phyloP scores from a whole-genome alignment of 1,140 invertebrate species.

The Aphis craccivora region DNA sequence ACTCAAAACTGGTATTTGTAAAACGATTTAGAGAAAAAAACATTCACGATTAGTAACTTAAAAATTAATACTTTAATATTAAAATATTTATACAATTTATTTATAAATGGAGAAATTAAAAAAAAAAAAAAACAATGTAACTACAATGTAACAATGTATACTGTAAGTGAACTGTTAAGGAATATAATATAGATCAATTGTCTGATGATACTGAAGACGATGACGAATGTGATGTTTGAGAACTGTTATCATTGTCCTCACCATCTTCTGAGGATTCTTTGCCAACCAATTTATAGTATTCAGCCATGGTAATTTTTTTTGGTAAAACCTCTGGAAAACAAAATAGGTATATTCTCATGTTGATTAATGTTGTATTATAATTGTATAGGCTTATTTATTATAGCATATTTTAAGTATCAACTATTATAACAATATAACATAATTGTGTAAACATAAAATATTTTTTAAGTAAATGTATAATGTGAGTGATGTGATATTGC shows the following conservation, averaged over 20 bases:
- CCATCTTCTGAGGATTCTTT: slow-evolving; percentile 53
- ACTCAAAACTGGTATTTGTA: slow-evolving; percentile 72
- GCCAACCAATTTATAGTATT: slow-evolving; percentile 52
- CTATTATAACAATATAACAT: too few species aligned
- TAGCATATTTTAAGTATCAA: too few species aligned
- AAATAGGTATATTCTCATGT: not conserved
- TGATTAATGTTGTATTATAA: too few species aligned
- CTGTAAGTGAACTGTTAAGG: not conserved
- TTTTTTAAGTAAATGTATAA: too few species aligned
- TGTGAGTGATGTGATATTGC: too few species aligned
- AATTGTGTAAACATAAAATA: too few species aligned
- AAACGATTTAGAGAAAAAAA: slow-evolving; percentile 64
- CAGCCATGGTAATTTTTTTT: slow-evolving; percentile 54
- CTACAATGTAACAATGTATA: not conserved
- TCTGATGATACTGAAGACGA: slow-evolving; percentile 49
- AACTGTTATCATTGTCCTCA: slow-evolving; percentile 54
- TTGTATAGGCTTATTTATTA: too few species aligned
- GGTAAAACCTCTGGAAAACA: slow-evolving; percentile 53
- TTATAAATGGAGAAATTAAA: slow-evolving; percentile 14
- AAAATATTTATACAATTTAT: slow-evolving; percentile 31
- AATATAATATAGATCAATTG: not conserved
- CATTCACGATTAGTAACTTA: slow-evolving; percentile 30
- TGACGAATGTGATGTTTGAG: slow-evolving; percentile 46
- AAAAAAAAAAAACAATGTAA: slow-evolving; percentile 4
- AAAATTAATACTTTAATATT: slow-evolving; percentile 33